Evolutionary conservation across 2,888 invertebrate species (phyloP), one percentile per base, ranked within the genome.

Genomic region (Agonum fuliginosum): DNA sequence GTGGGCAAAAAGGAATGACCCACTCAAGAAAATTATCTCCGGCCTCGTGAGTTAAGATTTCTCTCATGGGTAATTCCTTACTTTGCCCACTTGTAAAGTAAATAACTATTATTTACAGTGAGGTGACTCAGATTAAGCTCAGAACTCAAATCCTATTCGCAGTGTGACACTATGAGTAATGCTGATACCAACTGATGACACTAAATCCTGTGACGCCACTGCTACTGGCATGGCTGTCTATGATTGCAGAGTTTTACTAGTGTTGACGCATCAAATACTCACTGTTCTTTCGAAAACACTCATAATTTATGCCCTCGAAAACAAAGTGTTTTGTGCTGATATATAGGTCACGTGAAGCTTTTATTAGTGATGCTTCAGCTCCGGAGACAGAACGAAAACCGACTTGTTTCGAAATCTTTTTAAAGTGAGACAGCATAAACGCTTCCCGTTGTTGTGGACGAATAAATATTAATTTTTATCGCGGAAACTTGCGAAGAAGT

Each of bases 221-320:
- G n/a, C n/a, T n/a, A n/a, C n/a, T n/a, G n/a, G n/a, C n/a, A n/a
- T 43, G 2, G 17, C 65, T 65, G 30, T 65, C 22, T 4, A 41
- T 22, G 67, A 71, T 71, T 71, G 71, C 30, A 12, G 37, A 34
- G 27, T 62, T 62, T 24, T 24, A 24, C 12, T 70, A 17, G 46
- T 70, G 69, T 70, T 70, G 69, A 46, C 69, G 69, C 43, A 34
- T 37, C 34, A 37, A 46, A 48, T 34, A 27, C 12, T 27, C 46
- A 12, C 58, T 19, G n/a, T 24, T 41, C 48, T 37, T 72, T 72
- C 72, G 72, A 58, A 72, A 72, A 72, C 72, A 72, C 30, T 72
- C 72, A 72, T 72, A 72, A 72, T 72, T 72, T 72, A 72, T 72
- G 30, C 72, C 54, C 37, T 54, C 72, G 71, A 72, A 72, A 72